Evolutionary conservation across 2,113 vertebrate genomes (phyloP).

Genomic region (Centropus unirufus): DNA sequence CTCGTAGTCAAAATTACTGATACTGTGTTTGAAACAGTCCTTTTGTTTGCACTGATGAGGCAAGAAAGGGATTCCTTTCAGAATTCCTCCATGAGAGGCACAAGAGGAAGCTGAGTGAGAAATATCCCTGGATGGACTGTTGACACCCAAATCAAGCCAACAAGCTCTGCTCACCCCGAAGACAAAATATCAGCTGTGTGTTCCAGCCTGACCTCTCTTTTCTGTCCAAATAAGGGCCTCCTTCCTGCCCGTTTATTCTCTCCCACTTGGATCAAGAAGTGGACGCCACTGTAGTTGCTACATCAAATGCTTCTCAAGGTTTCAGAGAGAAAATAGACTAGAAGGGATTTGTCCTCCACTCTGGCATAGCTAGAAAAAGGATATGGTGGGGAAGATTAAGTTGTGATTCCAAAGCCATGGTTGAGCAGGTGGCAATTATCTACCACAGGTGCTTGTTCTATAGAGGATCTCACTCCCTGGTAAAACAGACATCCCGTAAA

Average conservation of each 20-base stretch:
- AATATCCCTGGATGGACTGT: not conserved
- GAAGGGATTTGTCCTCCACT: not conserved
- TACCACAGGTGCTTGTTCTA: constrained; percentile 36
- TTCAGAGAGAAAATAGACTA: not conserved
- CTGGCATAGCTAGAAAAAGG: not conserved
- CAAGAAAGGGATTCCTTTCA: not conserved
- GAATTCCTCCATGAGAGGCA: not conserved
- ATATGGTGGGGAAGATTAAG: not conserved
- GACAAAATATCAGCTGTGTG: not conserved
- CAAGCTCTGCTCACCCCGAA: not conserved
- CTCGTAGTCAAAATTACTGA: not conserved
- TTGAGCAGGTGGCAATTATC: constrained; percentile 49
- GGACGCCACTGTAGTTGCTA: not conserved
- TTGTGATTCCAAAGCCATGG: not conserved
- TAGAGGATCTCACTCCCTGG: not conserved
- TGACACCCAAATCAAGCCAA: not conserved
- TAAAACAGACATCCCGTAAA: not conserved
- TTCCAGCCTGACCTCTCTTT: not conserved
- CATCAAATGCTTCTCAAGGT: not conserved
- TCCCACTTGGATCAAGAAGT: not conserved
- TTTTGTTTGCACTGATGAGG: not conserved
- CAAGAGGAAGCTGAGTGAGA: not conserved
- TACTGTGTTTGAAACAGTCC: not conserved
- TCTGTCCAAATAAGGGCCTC: not conserved
- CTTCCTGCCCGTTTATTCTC: not conserved